Evolutionary conservation across 1,140 invertebrate species (phyloP), one percentile per base, ranked within the genome.

Genomic region (Ceratina japonica): DNA sequence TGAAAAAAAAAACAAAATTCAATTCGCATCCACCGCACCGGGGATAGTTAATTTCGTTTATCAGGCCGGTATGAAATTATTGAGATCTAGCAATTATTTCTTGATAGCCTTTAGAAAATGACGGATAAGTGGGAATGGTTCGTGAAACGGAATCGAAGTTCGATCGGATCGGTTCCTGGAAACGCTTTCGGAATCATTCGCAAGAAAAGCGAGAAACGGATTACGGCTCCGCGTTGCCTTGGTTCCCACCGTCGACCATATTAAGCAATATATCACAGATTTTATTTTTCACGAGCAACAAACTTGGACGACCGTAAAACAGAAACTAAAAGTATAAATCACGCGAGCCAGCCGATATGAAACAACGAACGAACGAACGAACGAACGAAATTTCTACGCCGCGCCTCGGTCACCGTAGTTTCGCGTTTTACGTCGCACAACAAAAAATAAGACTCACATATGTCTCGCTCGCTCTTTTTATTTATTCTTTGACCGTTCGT

Each of bases 241-340:
- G 51, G 68, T 31, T 31, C 61, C 16, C 7, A 20, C 5, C 66
- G 15, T 20, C n/a, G 71, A 52, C 62, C 75, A 77, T 84, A 84
- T 84, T 84, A 83, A 83, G 68, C 83, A 24, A 84, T 84, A 83
- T 75, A 84, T 84, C 83, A 83, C 75, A 22, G 37, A 74, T 68
- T 84, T 84, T 73, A 83, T 84, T 84, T 84, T 76, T 66, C 77
- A 65, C 77, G 63, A 62, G 76, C 73, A 75, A 80, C 81, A 74
- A 81, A 84, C 78, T 84, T 84, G 77, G 83, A 83, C 74, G 79
- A 70, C 65, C 81, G 73, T 79, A 74, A 79, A 84, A 59, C 81
- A 79, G 69, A 84, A 84, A 84, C 83, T 84, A 84, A 84, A 84
- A 69, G 83, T 80, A 84, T 84, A 84, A 84, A 84, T 84, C 83